Base-by-base conservation (phyloP, 2,888 invertebrate genomes). In the Steinernema hermaphroditum region DNA sequence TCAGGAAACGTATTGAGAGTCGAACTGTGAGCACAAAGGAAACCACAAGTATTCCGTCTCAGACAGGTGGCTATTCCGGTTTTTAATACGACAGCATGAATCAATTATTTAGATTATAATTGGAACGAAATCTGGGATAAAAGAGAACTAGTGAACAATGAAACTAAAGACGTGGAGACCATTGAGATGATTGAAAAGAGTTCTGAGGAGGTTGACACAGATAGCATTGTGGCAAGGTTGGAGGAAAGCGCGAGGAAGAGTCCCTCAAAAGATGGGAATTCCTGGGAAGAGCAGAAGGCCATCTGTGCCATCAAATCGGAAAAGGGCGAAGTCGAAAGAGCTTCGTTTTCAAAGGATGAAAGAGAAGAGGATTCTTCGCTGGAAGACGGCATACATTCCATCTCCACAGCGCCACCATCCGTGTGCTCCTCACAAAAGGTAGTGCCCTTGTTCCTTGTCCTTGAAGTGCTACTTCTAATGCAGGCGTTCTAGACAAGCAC, bases 1-100 rank as follows among this genome's bases (percentile, higher is more conserved):
- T 77, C 1, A 74, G 77, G 43, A 76, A 74, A 16, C 43, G 70
- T 2, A 50, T 70, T 29, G 54, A 37, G 32, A 54, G 70, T 32
- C 54, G 54, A 34, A 27, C 70, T 29, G 49, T 50, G 27, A 27
- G 2, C 1, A 16, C 69, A n/a, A 9, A 27, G 22, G 44, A 62
- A 71, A 19, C 46, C 24, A 22, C 50, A 12, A 22, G 22, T 50
- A 4, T n/a, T 4, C 12, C 12, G n/a, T n/a, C 50, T 19, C 50
- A 50, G 24, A 50, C 50, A 22, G 50, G 50, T 50, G 24, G 2
- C n/a, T 14, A 2, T 46, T n/a, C n/a, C n/a, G 2, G 16, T 14
- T 46, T 46, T 46, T 16, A 46, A 14, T 46, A 46, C 43, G 9
- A 43, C 43, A 9, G 9, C 43, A n/a, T n/a, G n/a, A n/a, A n/a